Evolutionary conservation across 2,888 invertebrate species (phyloP).

Genomic region (Aleiodes testaceus): DNA sequence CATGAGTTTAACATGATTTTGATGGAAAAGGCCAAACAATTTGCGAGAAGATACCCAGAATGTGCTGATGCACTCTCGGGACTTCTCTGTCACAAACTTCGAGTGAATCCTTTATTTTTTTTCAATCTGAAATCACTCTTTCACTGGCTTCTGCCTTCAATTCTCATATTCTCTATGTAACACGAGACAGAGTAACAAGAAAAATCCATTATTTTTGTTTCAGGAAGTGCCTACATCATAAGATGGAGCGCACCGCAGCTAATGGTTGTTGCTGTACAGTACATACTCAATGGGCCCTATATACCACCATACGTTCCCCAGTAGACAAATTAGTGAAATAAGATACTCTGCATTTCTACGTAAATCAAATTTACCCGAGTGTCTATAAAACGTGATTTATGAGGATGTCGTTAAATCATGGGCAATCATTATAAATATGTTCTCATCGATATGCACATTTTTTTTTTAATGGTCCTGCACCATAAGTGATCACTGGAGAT

Average conservation of each 20-base stretch:
- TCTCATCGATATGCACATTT: too few relatives aligned
- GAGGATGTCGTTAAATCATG: neutral
- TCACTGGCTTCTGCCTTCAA: neutral
- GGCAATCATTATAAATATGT: too few relatives aligned
- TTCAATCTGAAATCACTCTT: neutral
- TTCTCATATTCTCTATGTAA: neutral
- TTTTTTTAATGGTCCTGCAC: too few relatives aligned
- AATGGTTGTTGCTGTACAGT: constrained; percentile 71
- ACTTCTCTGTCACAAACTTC: neutral
- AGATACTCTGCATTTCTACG: constrained; percentile 3
- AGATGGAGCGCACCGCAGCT: constrained; percentile 71
- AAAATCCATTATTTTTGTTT: constrained; percentile 65
- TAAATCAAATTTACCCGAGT: constrained; percentile 12
- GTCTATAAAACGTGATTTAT: constrained; percentile 33
- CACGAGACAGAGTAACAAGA: constrained; percentile 29
- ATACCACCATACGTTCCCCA: constrained; percentile 70
- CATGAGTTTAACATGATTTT: too few relatives aligned
- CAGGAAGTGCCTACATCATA: constrained; percentile 70
- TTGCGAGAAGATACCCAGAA: too few relatives aligned
- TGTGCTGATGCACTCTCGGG: too few relatives aligned
- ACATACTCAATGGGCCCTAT: constrained; percentile 70
- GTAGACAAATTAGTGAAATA: constrained; percentile 59
- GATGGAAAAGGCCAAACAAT: too few relatives aligned
- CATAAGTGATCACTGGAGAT: too few relatives aligned
- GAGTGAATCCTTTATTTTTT: neutral